Evolutionary conservation across 2,113 vertebrate species (phyloP).

Genomic region (Chunga burmeisteri): DNA sequence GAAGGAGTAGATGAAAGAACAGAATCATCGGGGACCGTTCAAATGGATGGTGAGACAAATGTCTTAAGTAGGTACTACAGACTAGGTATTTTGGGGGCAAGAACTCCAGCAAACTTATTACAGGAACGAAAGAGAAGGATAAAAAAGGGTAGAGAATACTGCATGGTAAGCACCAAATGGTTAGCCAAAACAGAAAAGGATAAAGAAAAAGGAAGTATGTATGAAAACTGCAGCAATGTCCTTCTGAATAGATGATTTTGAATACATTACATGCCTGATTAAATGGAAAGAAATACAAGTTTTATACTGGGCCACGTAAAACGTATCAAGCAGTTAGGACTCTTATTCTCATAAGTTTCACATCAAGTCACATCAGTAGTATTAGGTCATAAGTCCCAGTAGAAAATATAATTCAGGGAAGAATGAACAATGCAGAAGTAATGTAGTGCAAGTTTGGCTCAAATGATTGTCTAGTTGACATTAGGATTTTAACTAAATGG

Average conservation of each 20-base stretch:
- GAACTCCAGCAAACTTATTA: not conserved
- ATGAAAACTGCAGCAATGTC: not conserved
- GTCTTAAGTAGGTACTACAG: not conserved
- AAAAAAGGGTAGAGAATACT: not conserved
- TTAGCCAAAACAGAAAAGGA: not conserved
- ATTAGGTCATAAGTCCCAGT: not conserved
- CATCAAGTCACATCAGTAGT: not conserved
- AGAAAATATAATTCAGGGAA: not conserved
- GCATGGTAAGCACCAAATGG: not conserved
- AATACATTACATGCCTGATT: not conserved
- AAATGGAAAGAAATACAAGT: not conserved
- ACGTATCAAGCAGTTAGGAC: not conserved
- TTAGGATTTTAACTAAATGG: not conserved
- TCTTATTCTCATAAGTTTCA: not conserved
- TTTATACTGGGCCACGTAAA: not conserved
- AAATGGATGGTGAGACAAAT: not conserved
- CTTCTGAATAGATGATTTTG: not conserved
- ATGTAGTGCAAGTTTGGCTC: not conserved
- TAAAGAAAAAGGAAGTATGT: not conserved
- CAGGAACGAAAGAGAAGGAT: not conserved
- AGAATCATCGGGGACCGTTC: not conserved
- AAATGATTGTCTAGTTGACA: not conserved
- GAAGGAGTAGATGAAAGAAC: not conserved
- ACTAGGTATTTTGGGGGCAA: not conserved
- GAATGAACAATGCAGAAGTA: not conserved